Base-by-base conservation (phyloP, 2,797 vertebrate genomes). In the Chaenodraco wilsoni region DNA sequence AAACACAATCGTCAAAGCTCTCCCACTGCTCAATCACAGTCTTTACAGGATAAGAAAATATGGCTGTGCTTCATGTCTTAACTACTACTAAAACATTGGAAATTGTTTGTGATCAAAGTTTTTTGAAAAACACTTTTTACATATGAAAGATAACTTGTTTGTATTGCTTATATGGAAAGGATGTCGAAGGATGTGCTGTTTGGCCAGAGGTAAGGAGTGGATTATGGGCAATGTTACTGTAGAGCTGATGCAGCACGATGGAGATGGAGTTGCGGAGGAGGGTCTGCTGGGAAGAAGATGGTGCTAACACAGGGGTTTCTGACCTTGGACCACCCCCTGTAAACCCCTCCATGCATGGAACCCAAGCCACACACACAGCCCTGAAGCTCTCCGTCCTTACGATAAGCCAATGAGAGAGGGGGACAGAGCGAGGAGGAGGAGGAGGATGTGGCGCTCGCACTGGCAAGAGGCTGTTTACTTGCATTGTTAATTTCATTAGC, bases 401-500 rank as follows among this genome's bases (percentile, higher is more conserved):
- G 79, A 91, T 89, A 87, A 94, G 89, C 82, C 88, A 93, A 83
- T 89, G 83, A 88, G 80, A 73, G 57, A 74, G 65, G 78, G 90
- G 85, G 86, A 87, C 82, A 74, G 65, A 78, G 81, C 43, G 19
- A 86, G 75, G 87, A 81, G 4, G 27, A 27, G 27, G 27, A 27
- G 27, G 27, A 27, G 74, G 51, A 61, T 72, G 85, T 84, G 80
- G 78, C 78, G 27, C 65, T 79, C 64, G 74, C 76, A 86, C 85
- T 90, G 65, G 84, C 76, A 84, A 63, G 54, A 84, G 84, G 85
- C 85, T 93, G 91, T 94, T 94, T 94, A 94, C 89, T 90, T 93
- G 93, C 91, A 94, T 94, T 93, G 93, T 94, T 94, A 93, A 94
- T 94, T 94, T 90, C 92, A 94, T 94, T 93, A 94, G 88, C 91